Base-by-base conservation (phyloP, 2,888 invertebrate species). In the Arge pagana region DNA sequence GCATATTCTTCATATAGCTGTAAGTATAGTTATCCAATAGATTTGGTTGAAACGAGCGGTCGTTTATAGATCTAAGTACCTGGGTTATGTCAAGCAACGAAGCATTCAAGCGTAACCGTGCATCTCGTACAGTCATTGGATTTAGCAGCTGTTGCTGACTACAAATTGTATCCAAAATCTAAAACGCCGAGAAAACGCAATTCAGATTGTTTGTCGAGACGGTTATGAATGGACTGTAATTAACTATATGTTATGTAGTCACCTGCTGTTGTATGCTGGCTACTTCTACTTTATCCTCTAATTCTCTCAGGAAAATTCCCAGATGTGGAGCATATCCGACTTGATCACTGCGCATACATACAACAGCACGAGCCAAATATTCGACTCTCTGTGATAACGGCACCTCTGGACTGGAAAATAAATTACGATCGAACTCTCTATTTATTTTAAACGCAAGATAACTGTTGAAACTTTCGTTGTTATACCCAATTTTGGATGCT, bases 261-360 rank as follows among this genome's bases (percentile, higher is more conserved):
- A 78, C 78, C 68, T 78, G 80, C 63, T 88, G 87, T 74, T 93
- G 93, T 54, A 93, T 88, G 63, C 89, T 84, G 15, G 92, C 91
- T 57, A 96, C 93, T 79, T 96, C 96, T 71, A 89, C 86, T 76
- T 93, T 93, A 77, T 97, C 97, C 77, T 96, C 94, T 43, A 96
- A 78, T 67, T 95, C 92, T 61, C 92, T 88, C 51, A 95, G 80
- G 68, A 93, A 86, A 53, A 92, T 88, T 1, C 87, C 92, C 68
- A 85, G 82, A 66, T 82, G 83, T 36, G 85, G 85, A 7, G 89
- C 85, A 59, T 85, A 86, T 1, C 87, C 89, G 15, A 86, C 83
- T 63, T 83, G 85, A 63, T 90, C 91, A 64, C 95, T 94, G 53
- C 96, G 86, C 84, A 96, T 91, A 76, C 96, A 96, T 82, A 97